Evolutionary conservation across 1,140 invertebrate genomes (phyloP).

Genomic region (Heliconius hermathena): DNA sequence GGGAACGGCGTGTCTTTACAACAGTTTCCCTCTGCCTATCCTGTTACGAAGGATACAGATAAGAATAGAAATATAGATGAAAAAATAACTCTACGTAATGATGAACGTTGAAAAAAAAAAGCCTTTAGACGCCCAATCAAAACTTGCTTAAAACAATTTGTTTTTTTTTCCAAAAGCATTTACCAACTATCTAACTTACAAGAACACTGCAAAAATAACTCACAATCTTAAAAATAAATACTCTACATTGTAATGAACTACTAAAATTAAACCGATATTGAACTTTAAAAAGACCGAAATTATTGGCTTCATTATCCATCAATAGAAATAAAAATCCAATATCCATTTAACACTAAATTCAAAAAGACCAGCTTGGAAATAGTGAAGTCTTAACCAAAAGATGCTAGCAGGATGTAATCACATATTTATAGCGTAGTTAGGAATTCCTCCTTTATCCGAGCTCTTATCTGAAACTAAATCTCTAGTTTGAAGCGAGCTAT

Average conservation of each 20-base stretch:
- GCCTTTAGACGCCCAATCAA: too few species aligned
- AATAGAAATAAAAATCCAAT: not conserved
- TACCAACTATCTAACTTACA: too few species aligned
- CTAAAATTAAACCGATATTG: not conserved
- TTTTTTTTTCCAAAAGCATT: too few species aligned
- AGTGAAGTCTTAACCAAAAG: constrained; percentile 28
- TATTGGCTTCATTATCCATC: not conserved
- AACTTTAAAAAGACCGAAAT: not conserved
- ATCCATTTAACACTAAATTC: constrained; percentile 17
- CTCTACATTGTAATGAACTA: not conserved
- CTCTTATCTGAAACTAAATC: constrained; percentile 46
- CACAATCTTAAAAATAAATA: too few species aligned
- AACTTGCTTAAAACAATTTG: too few species aligned
- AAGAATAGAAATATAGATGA: too few species aligned
- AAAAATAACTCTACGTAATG: too few species aligned
- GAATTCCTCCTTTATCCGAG: constrained; percentile 42
- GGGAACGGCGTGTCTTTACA: too few species aligned
- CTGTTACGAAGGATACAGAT: too few species aligned
- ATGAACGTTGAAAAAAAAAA: too few species aligned
- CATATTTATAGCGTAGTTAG: constrained; percentile 46
- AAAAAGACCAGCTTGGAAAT: constrained; percentile 30
- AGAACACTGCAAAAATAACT: too few species aligned
- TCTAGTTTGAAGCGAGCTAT: constrained; percentile 44
- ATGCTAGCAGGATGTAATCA: constrained; percentile 42
- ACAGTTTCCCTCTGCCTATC: too few species aligned